Percentiles rank a stretch among this genome's conserved stretches.
Evolutionary conservation across 2,113 vertebrate genomes (phyloP).

Genomic region (Pyrgilauda ruficollis): DNA sequence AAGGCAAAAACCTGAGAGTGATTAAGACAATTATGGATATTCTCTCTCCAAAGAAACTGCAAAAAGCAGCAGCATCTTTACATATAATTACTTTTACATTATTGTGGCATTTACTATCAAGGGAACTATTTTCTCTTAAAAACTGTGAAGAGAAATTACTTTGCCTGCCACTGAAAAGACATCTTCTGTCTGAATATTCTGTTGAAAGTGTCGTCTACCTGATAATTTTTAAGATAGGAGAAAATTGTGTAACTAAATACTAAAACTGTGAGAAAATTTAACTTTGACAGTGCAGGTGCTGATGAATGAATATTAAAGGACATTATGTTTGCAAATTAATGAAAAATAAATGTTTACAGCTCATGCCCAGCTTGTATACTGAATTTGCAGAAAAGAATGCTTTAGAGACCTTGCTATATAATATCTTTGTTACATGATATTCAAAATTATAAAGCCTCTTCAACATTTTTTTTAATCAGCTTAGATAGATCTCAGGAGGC

Average conservation of each 20-base stretch:
- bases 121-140: neutral
- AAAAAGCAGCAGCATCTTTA: neutral
- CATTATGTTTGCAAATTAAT: neutral
- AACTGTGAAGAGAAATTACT: neutral
- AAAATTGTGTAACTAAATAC: neutral
- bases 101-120: neutral
- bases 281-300: neutral
- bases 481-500: neutral
- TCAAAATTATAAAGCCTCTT: neutral
- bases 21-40: constrained; percentile 22
- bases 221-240: neutral
- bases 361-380: neutral
- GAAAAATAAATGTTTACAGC: neutral
- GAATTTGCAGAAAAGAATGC: neutral
- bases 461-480: neutral
- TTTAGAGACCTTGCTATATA: neutral
- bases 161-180: neutral
- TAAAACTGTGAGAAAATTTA: neutral
- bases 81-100: neutral
- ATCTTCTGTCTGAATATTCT: neutral
- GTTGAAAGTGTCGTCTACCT: neutral
- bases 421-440: neutral
- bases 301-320: neutral
- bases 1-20: neutral
- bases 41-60: neutral